Conservation (phyloP, 2,888 invertebrate genomes). For the Drosophila dives region DNA sequence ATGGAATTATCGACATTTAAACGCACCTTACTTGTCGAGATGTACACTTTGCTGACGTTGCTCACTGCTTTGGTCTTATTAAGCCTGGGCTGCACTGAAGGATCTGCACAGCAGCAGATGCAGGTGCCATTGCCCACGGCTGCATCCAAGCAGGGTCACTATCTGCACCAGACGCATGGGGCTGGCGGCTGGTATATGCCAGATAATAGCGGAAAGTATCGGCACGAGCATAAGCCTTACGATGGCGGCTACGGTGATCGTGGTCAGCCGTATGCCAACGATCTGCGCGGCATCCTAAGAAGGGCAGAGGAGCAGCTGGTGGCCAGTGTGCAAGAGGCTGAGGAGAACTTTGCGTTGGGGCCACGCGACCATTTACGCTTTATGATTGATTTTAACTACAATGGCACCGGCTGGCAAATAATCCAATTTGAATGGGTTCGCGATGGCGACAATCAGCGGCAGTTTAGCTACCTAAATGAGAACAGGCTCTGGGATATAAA, state of each 20-base stretch:
- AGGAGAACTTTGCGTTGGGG: conserved; percentile 58
- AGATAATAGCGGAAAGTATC: conserved; percentile 86
- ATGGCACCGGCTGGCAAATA: conserved; percentile 83
- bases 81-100: conserved; percentile 6
- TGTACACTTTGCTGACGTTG: conserved; percentile 52
- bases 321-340: conserved; percentile 51
- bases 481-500: conserved; percentile 85
- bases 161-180: conserved; percentile 76
- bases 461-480: conserved; percentile 85
- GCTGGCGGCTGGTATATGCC: conserved; percentile 86
- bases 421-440: conserved; percentile 82
- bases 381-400: conserved; percentile 81
- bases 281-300: conserved; percentile 55
- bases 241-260: conserved; percentile 86
- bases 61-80: conserved; percentile 24
- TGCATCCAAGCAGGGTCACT: conserved; percentile 62
- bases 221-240: conserved; percentile 86
- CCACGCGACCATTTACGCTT: conserved; percentile 79
- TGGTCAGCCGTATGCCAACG: conserved; percentile 83
- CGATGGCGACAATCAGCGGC: conserved; percentile 74
- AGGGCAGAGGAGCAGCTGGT: conserved; percentile 55
- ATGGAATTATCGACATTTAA: conserved; percentile 45
- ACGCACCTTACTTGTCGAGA: conserved; percentile 55
- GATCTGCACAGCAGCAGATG: conserved; percentile 10
- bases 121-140: conserved; percentile 20